Evolutionary conservation across 2,888 invertebrate genomes (phyloP).

Genomic region (Caenorhabditis sulstoni): DNA sequence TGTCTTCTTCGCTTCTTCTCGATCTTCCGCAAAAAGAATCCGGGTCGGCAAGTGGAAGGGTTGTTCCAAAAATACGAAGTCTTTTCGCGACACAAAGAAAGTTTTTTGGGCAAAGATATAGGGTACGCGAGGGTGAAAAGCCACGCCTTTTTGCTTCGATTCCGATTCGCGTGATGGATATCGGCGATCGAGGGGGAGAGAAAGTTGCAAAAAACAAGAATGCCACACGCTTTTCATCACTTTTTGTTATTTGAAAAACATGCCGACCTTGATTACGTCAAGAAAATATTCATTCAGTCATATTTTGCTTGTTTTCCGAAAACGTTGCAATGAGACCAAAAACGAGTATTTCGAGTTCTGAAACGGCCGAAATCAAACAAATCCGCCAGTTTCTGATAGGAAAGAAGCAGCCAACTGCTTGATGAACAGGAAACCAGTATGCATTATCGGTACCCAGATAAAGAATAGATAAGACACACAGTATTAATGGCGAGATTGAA

Average conservation of each 20-base stretch:
- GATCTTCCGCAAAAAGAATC: conserved; percentile 43
- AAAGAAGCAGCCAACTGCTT: too few species aligned
- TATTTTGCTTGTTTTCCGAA: neutral
- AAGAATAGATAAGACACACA: too few species aligned
- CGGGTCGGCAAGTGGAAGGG: conserved; percentile 57
- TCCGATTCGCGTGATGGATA: conserved; percentile 45
- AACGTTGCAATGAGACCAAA: too few species aligned
- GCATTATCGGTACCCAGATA: too few species aligned
- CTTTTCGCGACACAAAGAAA: conserved; percentile 48
- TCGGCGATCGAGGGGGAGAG: conserved; percentile 20
- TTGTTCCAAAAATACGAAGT: conserved; percentile 57
- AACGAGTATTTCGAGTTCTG: too few species aligned
- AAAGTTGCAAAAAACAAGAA: conserved; percentile 56
- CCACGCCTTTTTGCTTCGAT: conserved; percentile 56
- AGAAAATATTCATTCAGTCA: neutral
- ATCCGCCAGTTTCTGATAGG: too few species aligned
- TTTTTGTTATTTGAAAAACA: conserved; percentile 23
- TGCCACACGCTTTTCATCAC: conserved; percentile 11
- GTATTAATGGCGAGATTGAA: too few species aligned
- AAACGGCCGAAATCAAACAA: too few species aligned
- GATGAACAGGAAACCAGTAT: too few species aligned
- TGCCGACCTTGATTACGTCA: conserved; percentile 40
- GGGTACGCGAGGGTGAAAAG: conserved; percentile 51
- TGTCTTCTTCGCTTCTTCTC: conserved; percentile 29
- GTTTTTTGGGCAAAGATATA: conserved; percentile 48